These are phyloP conservation scores for Laticauda laticaudata DNA, from an alignment of 2,113 vertebrate genomes.

Conservation along the genomic window DNA sequence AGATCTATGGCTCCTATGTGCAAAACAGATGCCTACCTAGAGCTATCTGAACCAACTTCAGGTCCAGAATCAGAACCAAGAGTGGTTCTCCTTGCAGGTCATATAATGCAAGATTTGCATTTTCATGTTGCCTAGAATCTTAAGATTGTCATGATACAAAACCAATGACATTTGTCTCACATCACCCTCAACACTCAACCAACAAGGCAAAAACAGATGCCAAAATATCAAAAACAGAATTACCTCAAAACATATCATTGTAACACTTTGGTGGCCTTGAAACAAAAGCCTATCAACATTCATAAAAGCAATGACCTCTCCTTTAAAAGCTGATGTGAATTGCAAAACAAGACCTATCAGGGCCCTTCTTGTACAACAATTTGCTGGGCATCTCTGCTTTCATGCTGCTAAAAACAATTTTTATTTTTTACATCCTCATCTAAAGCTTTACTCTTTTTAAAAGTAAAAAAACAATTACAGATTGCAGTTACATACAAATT, in stretches of 20 bases:
- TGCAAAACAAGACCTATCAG: conserved; percentile 70
- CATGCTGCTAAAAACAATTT: conserved; percentile 74
- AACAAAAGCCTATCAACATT: conserved; percentile 57
- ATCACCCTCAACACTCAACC: conserved; percentile 33
- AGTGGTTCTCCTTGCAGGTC: conserved; percentile 21
- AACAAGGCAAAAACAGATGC: conserved; percentile 40
- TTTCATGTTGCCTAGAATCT: conserved; percentile 36
- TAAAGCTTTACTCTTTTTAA: not conserved
- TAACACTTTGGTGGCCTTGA: conserved; percentile 48
- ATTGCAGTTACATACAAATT: not conserved
- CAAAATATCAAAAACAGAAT: conserved; percentile 20
- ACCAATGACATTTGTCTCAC: conserved; percentile 33
- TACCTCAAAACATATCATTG: conserved; percentile 43
- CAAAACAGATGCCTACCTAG: not conserved
- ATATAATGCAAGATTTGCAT: conserved; percentile 38
- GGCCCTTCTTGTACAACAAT: conserved; percentile 59
- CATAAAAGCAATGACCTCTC: conserved; percentile 68
- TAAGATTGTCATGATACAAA: conserved; percentile 39
- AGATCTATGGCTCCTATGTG: not conserved
- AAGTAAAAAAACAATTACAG: not conserved
- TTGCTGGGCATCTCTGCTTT: conserved; percentile 62
- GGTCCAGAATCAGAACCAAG: not conserved
- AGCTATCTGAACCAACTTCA: not conserved
- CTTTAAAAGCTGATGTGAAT: conserved; percentile 77
- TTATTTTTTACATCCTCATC: not conserved